These are phyloP conservation scores for Plectrocnemia conspersa DNA, from an alignment of 1,140 invertebrate genomes.

Conservation along the genomic window DNA sequence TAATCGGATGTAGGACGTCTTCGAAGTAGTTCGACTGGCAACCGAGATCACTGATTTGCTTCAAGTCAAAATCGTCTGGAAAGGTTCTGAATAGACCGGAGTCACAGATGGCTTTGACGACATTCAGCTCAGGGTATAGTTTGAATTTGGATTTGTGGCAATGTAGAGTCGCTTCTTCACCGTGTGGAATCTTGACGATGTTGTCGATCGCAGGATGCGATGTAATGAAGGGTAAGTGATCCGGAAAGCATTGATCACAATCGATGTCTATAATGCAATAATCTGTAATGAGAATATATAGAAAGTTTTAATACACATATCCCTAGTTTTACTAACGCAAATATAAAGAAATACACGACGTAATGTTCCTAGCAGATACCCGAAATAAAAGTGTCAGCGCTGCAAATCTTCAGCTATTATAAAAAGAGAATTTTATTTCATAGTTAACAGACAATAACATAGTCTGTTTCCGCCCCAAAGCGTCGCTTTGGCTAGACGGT, in stretches of 20 bases:
- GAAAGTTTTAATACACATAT: too few relatives aligned
- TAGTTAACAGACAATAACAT: too few relatives aligned
- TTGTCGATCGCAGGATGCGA: conserved; percentile 40
- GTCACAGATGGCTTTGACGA: conserved; percentile 39
- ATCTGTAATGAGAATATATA: too few relatives aligned
- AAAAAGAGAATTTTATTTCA: too few relatives aligned
- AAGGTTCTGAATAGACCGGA: conserved; percentile 39
- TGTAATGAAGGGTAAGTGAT: conserved; percentile 45
- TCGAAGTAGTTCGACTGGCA: conserved; percentile 46
- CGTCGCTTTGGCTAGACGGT: too few relatives aligned
- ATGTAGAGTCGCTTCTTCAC: conserved; percentile 40
- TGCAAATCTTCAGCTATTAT: too few relatives aligned
- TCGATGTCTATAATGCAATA: conserved; percentile 43
- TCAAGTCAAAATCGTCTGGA: conserved; percentile 34
- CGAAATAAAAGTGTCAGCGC: too few relatives aligned
- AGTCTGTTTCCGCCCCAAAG: too few relatives aligned
- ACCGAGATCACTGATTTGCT: conserved; percentile 43
- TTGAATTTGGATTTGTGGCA: conserved; percentile 43
- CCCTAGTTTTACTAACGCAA: too few relatives aligned
- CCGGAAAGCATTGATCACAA: conserved; percentile 45
- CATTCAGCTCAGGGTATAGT: conserved; percentile 38
- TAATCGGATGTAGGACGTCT: conserved; percentile 43
- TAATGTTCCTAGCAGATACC: too few relatives aligned
- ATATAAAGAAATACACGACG: too few relatives aligned
- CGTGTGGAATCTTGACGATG: conserved; percentile 32